Evolutionary conservation across 2,888 invertebrate genomes (phyloP).

Genomic region (Oconnorella tubifera): DNA sequence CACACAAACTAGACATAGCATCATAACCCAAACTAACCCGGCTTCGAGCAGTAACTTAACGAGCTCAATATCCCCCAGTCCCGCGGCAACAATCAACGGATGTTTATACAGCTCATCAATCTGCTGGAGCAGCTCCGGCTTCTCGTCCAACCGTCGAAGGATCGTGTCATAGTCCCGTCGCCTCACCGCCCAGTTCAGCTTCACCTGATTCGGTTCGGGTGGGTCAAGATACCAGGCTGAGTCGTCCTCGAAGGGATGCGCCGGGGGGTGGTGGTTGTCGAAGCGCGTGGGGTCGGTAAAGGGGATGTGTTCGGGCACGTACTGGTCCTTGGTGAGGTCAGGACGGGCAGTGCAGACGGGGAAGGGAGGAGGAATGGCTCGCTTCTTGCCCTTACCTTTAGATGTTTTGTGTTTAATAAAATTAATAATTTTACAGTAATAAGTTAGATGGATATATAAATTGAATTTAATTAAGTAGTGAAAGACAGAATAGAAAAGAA

Average conservation of each 20-base stretch:
- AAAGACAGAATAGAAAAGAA: too few species aligned
- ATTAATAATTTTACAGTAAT: too few species aligned
- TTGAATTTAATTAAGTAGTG: too few species aligned
- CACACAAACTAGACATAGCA: too few species aligned
- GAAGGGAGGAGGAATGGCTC: slow-evolving; percentile 54
- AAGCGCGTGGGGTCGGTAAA: slow-evolving; percentile 53
- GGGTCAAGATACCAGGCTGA: slow-evolving; percentile 55
- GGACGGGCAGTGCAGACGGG: slow-evolving; percentile 37
- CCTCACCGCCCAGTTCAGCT: slow-evolving; percentile 54
- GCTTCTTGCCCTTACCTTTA: slow-evolving; percentile 45
- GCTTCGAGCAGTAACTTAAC: slow-evolving; percentile 50
- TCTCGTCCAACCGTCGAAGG: neutral
- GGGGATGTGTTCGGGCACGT: slow-evolving; percentile 48
- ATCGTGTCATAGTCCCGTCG: slow-evolving; percentile 52
- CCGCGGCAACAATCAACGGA: slow-evolving; percentile 54
- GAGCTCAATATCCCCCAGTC: slow-evolving; percentile 49
- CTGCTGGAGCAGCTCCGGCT: neutral
- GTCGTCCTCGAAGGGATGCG: slow-evolving; percentile 54
- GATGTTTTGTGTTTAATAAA: too few species aligned
- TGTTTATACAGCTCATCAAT: slow-evolving; percentile 56
- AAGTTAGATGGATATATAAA: too few species aligned
- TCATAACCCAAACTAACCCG: slow-evolving; percentile 46
- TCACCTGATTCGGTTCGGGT: slow-evolving; percentile 49
- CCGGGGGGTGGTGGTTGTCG: slow-evolving; percentile 51
- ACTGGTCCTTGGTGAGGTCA: slow-evolving; percentile 42